Evolutionary conservation across 2,113 vertebrate genomes (phyloP), one percentile per base, ranked within the genome.

Genomic region (Plecturocebus donacophilus): DNA sequence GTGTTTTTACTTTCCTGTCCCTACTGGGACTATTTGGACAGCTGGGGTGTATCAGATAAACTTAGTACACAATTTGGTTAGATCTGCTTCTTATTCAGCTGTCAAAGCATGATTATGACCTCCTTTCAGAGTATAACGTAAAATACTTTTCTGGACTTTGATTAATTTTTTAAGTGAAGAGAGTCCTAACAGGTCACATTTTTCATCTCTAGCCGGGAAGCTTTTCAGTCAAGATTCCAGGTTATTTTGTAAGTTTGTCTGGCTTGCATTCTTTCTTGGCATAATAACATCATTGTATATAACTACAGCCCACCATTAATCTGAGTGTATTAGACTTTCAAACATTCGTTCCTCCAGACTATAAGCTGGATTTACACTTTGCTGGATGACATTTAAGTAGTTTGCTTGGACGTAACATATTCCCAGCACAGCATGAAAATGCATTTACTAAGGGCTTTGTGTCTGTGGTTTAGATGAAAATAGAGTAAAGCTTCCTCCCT

Each of bases 261-360:
- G 93, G 89, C 16, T 86, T 77, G 40, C 13, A 82, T 95, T 54
- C 38, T 83, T 32, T 95, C 87, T 90, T 95, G 85, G 87, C 81
- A 90, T 54, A 70, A 73, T 42, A 95, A 79, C 20, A 21, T 87
- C 42, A 30, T 56, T 86, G 81, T 82, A 49, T 64, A 71, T 81
- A 96, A 92, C 84, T 38, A 30, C 19, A 88, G 58, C 12, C 68
- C 5, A 0, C 47, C 81, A 89, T 95, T 97, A 97, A 97, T 98
- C 90, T 94, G 79, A 54, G 76, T 73, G 40, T 92, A 88, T 97
- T 96, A 97, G 71, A 70, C 45, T 97, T 97, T 97, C 70, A 96
- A 95, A 97, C 87, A 97, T 82, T 97, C 38, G 42, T 91, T 97
- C 64, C 80, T 97, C 47, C 85, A 92, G 73, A 90, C 70, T 42